Evolutionary conservation across 2,797 vertebrate species (phyloP).

Genomic region (Dermochelys coriacea): DNA sequence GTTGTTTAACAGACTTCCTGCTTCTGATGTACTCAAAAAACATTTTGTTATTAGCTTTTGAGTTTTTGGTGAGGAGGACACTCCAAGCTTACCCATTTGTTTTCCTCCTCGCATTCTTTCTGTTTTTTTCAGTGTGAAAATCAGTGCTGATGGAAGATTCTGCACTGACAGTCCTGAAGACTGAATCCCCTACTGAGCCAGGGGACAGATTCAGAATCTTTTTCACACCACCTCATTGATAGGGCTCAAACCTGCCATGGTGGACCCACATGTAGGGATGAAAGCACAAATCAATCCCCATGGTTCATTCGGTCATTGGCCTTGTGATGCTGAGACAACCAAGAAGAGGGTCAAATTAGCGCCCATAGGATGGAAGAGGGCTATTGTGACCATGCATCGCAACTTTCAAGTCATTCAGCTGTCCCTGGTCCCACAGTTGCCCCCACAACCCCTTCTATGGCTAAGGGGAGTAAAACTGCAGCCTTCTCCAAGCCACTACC

Average conservation of each 20-base stretch:
- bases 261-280: background rate
- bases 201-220: background rate
- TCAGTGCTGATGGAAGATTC: background rate
- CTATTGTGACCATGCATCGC: background rate
- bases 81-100: background rate
- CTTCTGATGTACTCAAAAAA: no score
- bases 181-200: background rate
- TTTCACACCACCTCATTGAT: background rate
- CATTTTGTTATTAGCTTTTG: no score
- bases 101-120: background rate
- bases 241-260: background rate
- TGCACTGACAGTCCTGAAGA: background rate
- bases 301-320: background rate
- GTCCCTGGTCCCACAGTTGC: background rate
- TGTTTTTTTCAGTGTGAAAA: background rate
- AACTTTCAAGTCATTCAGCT: background rate
- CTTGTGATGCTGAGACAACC: background rate
- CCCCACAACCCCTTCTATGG: background rate
- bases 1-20: no score
- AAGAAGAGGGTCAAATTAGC: background rate
- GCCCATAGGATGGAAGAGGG: background rate
- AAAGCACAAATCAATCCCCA: background rate
- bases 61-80: background rate
- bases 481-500: background rate
- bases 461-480: background rate